Percentiles rank a stretch among this genome's conserved stretches.
Conservation (phyloP, 2,113 vertebrate genomes). For the Labrus mixtus region DNA sequence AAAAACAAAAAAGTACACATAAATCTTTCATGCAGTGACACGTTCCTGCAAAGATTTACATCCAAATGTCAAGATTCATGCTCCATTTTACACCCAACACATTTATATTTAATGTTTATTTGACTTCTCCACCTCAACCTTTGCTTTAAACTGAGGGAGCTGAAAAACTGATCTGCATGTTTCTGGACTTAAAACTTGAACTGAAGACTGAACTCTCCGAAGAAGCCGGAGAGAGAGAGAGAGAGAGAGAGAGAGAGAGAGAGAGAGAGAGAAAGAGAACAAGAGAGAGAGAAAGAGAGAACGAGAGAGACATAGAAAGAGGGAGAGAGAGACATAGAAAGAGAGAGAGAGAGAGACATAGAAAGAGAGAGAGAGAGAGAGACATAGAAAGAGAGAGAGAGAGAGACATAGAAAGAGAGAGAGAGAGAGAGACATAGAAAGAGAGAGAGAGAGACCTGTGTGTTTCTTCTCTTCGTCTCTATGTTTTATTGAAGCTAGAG, state of each 20-base stretch:
- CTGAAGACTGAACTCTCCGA: conserved; percentile 2
- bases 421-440: neutral
- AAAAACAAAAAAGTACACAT: neutral
- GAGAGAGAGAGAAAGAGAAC: neutral
- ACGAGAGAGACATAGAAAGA: neutral
- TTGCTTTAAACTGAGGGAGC: neutral
- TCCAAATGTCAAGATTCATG: neutral
- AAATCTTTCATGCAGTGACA: neutral
- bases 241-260: neutral
- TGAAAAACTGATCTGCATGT: neutral
- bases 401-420: neutral
- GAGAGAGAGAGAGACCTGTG: conserved; percentile 20
- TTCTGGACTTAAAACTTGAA: conserved; percentile 6
- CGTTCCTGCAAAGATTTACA: neutral
- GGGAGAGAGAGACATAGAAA: conserved; percentile 12
- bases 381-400: neutral
- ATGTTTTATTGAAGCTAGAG: conserved; percentile 70
- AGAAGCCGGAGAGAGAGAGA: neutral
- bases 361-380: neutral
- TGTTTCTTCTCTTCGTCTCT: conserved; percentile 39
- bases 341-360: neutral
- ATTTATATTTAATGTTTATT: neutral
- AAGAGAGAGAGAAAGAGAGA: neutral
- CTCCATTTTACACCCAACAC: neutral
- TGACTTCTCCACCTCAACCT: neutral